These are phyloP conservation scores for Lasius platythorax DNA, from an alignment of 2,888 invertebrate genomes.

Conservation along the genomic window DNA sequence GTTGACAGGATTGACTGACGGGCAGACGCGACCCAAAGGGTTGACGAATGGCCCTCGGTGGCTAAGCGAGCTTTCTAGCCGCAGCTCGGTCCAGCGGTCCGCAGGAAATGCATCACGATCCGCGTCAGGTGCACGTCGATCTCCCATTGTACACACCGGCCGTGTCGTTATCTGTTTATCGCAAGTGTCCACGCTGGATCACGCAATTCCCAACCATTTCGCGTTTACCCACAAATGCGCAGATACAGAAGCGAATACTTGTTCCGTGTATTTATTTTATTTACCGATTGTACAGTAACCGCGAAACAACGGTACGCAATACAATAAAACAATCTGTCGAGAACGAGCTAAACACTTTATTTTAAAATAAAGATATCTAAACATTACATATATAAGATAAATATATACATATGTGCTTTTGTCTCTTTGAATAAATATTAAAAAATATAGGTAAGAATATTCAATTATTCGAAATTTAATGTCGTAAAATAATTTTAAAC, in stretches of 20 bases:
- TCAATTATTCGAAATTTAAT: not conserved
- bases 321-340: slow-evolving; percentile 29
- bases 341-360: slow-evolving; percentile 8
- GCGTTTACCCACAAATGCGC: slow-evolving; percentile 47
- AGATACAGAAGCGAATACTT: slow-evolving; percentile 43
- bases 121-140: slow-evolving; percentile 74
- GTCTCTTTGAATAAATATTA: not conserved
- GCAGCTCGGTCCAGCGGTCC: slow-evolving; percentile 62
- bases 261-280: slow-evolving; percentile 51
- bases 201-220: slow-evolving; percentile 58
- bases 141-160: slow-evolving; percentile 53
- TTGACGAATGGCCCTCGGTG: slow-evolving; percentile 82
- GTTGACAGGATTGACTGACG: slow-evolving; percentile 79
- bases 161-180: slow-evolving; percentile 63
- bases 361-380: not conserved
- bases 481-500: not conserved
- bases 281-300: slow-evolving; percentile 34
- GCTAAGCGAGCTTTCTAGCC: slow-evolving; percentile 55
- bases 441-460: not conserved
- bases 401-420: not conserved
- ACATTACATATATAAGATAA: not conserved
- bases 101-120: slow-evolving; percentile 76
- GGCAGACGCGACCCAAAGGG: slow-evolving; percentile 80
- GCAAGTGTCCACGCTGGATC: slow-evolving; percentile 58
- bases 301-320: slow-evolving; percentile 12